phyloP scores from a whole-genome alignment of 2,888 invertebrate genomes.

The Epiblema foenella region DNA sequence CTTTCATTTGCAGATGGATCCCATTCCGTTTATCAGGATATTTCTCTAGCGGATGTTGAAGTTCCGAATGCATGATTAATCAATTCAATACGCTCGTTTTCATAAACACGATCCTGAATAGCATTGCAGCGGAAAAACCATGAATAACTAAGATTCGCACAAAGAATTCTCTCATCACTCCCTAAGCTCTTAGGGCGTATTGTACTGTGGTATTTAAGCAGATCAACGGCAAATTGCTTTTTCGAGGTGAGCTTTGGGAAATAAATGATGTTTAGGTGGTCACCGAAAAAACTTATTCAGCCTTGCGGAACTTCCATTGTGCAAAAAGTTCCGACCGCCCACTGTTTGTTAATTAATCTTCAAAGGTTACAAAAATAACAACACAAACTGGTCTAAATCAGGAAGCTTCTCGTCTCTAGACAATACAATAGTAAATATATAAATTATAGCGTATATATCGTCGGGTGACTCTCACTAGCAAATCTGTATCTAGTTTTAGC shows the following conservation, averaged over 20 bases:
- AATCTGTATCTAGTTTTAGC: too few species aligned
- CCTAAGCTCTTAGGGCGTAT: slow-evolving; percentile 31
- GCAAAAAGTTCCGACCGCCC: slow-evolving; percentile 16
- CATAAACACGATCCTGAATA: slow-evolving; percentile 27
- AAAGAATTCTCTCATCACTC: slow-evolving; percentile 26
- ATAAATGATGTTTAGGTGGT: slow-evolving; percentile 37
- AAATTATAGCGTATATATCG: too few species aligned
- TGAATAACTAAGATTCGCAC: slow-evolving; percentile 23
- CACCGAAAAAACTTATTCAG: slow-evolving; percentile 24
- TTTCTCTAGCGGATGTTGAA: slow-evolving; percentile 58
- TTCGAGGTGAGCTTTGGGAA: slow-evolving; percentile 32
- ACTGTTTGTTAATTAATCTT: slow-evolving; percentile 23
- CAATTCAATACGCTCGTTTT: slow-evolving; percentile 46
- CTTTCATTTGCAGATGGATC: slow-evolving; percentile 50
- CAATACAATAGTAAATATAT: too few species aligned
- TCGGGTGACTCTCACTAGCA: too few species aligned
- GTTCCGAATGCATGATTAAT: slow-evolving; percentile 56
- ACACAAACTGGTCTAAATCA: neutral
- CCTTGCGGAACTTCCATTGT: slow-evolving; percentile 22
- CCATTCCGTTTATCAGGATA: slow-evolving; percentile 61
- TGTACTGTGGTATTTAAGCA: slow-evolving; percentile 26
- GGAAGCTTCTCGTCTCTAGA: too few species aligned
- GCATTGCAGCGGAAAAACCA: slow-evolving; percentile 24
- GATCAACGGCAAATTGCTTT: slow-evolving; percentile 39
- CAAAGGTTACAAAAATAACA: slow-evolving; percentile 9